Base-by-base conservation (phyloP, 2,797 vertebrate species). In the Etheostoma nigrum region DNA sequence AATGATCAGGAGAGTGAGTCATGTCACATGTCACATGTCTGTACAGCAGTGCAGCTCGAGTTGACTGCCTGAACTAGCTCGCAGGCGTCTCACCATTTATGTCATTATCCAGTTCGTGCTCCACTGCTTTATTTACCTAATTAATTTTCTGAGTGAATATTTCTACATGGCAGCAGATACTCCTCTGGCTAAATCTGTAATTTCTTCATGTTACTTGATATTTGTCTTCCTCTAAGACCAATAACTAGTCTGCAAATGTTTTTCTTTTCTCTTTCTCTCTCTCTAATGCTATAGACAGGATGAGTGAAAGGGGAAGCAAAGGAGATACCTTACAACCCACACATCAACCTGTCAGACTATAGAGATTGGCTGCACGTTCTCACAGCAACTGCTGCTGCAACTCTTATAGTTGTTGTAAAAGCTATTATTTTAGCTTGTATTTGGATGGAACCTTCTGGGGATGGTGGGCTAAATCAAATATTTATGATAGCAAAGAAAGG, bases 401-500 rank as follows among this genome's bases (percentile, higher is more conserved):
- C 71, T 83, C 51, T 60, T 79, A 83, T 72, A 63, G 79, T 82
- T 83, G 78, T 84, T 84, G 79, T 80, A 70, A 88, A 71, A 82
- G 74, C 53, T 81, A 76, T 75, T 86, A 83, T 88, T 90, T 86
- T 85, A 79, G 80, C 71, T 88, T 89, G 82, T 74, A 74, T 87
- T 92, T 87, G 66, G 70, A 86, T 74, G 67, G 60, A 89, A 86
- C 77, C 88, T 88, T 87, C 85, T 82, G 88, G 87, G 81, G 81
- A 84, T 71, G 79, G 72, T 83, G 83, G 70, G 78, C 76, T n/a
- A 73, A 83, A 88, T 92, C 79, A 91, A 92, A 90, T 91, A 92
- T 92, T 91, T 78, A 90, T 91, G 89, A 88, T 60, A 58, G 82
- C 84, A 90, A 88, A 90, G 84, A 91, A 91, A 85, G 48, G 72